Percentiles rank a stretch among this genome's conserved stretches.
phyloP scores from a whole-genome alignment of 2,113 vertebrate species.

The Cariama cristata region DNA sequence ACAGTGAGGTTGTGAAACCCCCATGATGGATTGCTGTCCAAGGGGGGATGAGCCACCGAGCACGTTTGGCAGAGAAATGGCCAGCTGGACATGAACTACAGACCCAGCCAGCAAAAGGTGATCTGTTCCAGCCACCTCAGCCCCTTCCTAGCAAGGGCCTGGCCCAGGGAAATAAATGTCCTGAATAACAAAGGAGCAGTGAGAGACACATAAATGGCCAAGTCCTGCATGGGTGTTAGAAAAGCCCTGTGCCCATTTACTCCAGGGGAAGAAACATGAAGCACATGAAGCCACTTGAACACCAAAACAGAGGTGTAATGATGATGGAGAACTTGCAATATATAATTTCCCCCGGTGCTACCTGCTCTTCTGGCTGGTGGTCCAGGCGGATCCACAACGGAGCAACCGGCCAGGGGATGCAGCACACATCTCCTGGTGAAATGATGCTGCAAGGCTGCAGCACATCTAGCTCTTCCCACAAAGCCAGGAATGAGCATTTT shows the following conservation, averaged over 20 bases:
- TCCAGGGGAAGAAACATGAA: not conserved
- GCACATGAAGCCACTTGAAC: not conserved
- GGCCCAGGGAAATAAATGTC: not conserved
- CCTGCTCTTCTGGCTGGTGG: not conserved
- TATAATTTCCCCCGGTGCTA: not conserved
- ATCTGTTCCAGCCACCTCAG: not conserved
- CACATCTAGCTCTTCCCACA: not conserved
- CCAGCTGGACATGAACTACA: not conserved
- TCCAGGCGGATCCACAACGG: not conserved
- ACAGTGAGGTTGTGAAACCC: not conserved
- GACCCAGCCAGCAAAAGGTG: not conserved
- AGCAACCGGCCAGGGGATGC: fast-evolving
- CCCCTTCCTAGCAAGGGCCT: not conserved
- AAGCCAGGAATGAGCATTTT: not conserved
- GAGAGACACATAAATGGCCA: not conserved
- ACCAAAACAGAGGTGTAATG: not conserved
- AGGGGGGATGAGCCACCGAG: not conserved
- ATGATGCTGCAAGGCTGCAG: not conserved
- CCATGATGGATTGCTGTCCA: not conserved
- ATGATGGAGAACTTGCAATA: not conserved
- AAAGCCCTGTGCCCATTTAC: not conserved
- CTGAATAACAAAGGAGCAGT: not conserved
- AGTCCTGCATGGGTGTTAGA: not conserved
- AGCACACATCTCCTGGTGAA: not conserved
- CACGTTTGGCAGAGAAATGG: not conserved